Conservation (phyloP, 2,113 vertebrate genomes). For the Vanacampus margaritifer region DNA sequence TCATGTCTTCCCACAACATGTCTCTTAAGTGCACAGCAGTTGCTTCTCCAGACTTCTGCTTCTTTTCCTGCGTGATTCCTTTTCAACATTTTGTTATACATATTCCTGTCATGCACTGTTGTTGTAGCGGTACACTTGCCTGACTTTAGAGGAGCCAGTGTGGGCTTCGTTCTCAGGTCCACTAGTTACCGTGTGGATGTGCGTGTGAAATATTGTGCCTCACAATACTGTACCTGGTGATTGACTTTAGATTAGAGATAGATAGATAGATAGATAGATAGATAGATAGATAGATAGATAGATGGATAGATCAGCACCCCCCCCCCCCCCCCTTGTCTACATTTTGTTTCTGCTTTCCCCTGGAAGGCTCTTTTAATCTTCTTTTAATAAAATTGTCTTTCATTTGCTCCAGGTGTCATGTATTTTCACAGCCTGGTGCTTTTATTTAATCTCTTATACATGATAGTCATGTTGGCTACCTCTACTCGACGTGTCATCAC, state of each 20-base stretch:
- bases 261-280: too few relatives aligned
- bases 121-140: too few relatives aligned
- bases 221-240: too few relatives aligned
- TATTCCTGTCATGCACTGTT: neutral
- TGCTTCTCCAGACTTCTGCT: neutral
- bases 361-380: slow-evolving; percentile 6
- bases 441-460: slow-evolving; percentile 50
- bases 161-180: too few relatives aligned
- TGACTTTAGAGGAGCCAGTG: too few relatives aligned
- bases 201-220: too few relatives aligned
- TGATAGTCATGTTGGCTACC: slow-evolving; percentile 28
- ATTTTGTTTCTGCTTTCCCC: neutral
- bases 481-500: slow-evolving; percentile 23
- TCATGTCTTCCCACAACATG: slow-evolving; percentile 2
- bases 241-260: too few relatives aligned
- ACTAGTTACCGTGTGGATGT: too few relatives aligned
- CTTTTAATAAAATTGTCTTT: slow-evolving; percentile 28
- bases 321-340: neutral
- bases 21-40: neutral
- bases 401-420: slow-evolving; percentile 4
- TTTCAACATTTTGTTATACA: neutral
- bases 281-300: too few relatives aligned
- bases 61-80: neutral
- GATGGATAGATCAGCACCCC: too few relatives aligned
- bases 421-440: slow-evolving; percentile 10